Evolutionary conservation across 2,113 vertebrate species (phyloP), one percentile per base, ranked within the genome.

Genomic region (Vulpes vulpes): DNA sequence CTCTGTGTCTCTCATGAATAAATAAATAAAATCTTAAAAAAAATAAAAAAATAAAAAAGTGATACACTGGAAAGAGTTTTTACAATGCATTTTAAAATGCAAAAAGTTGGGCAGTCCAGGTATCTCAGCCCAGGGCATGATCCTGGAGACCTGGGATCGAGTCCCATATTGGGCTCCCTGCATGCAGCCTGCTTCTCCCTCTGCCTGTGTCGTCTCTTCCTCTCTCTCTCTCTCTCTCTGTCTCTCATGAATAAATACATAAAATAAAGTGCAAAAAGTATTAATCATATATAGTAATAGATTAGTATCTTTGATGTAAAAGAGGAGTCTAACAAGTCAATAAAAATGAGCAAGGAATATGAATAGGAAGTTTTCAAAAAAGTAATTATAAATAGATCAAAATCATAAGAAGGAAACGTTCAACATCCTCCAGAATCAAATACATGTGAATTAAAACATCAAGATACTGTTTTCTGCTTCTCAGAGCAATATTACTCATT

Each of bases 331-430:
- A 83, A 76, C 3, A 76, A 55, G 64, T 69, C n/a, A 69, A n/a
- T 55, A 55, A 32, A 93, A 92, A 95, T 49, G n/a, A 57, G 22
- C 30, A 73, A 82, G 49, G 15, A 38, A 32, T 81, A 69, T 43
- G 30, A 60, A 83, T 53, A 55, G 15, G 14, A 82, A 78, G 17
- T 65, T 65, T 64, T 35, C 19, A 11, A 57, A 55, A 69, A 60
- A 57, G 62, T 51, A 87, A 67, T 93, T 82, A 51, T 55, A 60
- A 96, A 57, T 87, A 89, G 25, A 87, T 53, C 30, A 67, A 92
- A 87, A 88, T 79, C n/a, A 49, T 62, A 78, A 43, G 35, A 67
- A 93, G 38, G 55, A 89, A 64, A n/a, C 38, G 8, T 81, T 74
- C 14, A 93, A 11, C 20, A 51, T 65, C 23, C 51, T 83, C 53